Conservation (phyloP, 2,888 invertebrate genomes). For the Pachymerium ferrugineum region DNA sequence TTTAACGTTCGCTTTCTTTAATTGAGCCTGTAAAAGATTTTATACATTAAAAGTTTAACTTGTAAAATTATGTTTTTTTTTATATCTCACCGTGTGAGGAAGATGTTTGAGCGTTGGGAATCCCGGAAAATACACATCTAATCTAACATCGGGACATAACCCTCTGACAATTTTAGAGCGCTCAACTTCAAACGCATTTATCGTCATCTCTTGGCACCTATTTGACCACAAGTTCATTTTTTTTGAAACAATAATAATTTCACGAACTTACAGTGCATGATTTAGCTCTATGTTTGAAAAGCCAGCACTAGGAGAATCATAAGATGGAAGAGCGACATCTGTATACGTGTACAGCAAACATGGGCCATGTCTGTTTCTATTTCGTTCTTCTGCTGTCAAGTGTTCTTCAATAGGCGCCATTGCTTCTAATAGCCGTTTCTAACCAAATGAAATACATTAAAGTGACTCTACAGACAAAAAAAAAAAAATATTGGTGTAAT, state of each 20-base stretch:
- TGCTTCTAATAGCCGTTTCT: constrained; percentile 64
- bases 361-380: constrained; percentile 77
- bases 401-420: constrained; percentile 64
- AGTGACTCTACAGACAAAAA: no score
- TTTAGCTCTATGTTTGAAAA: constrained; percentile 43
- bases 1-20: constrained; percentile 67
- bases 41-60: neutral
- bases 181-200: constrained; percentile 57
- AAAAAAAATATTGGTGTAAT: no score
- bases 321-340: constrained; percentile 52
- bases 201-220: constrained; percentile 46
- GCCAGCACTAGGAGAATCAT: constrained; percentile 43
- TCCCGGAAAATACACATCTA: constrained; percentile 73
- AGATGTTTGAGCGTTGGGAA: constrained; percentile 88
- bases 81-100: constrained; percentile 61
- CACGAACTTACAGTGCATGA: constrained; percentile 51
- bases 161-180: constrained; percentile 61
- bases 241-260: no score
- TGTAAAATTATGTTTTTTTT: neutral
- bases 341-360: constrained; percentile 73
- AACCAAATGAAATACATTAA: constrained; percentile 37
- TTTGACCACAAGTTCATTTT: no score
- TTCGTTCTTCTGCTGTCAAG: constrained; percentile 63
- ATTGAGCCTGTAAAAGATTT: constrained; percentile 33
- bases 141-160: constrained; percentile 60